These are phyloP conservation scores for Gasteruption jaculator DNA, from an alignment of 2,888 invertebrate species.

Conservation along the genomic window DNA sequence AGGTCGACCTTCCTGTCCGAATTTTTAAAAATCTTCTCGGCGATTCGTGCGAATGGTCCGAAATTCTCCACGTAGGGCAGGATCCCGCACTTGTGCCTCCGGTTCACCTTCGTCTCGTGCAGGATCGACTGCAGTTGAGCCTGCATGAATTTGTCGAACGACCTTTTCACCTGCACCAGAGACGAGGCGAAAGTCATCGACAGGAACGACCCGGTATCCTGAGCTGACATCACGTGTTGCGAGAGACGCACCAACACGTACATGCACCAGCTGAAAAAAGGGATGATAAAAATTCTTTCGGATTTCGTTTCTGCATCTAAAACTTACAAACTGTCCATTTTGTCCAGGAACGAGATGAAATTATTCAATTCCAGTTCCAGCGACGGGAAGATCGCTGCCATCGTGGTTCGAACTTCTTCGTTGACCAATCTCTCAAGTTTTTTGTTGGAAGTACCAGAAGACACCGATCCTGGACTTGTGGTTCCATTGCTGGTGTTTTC, in stretches of 20 bases:
- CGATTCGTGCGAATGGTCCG: slow-evolving; percentile 78
- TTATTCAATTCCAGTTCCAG: slow-evolving; percentile 82
- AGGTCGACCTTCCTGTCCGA: slow-evolving; percentile 85
- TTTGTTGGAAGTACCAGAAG: slow-evolving; percentile 48
- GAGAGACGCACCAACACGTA: slow-evolving; percentile 88
- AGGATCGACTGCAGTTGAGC: slow-evolving; percentile 74
- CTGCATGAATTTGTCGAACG: slow-evolving; percentile 88
- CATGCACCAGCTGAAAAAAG: slow-evolving; percentile 76
- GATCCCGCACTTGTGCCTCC: slow-evolving; percentile 82
- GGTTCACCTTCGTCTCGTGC: slow-evolving; percentile 68
- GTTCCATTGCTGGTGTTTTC: slow-evolving; percentile 39
- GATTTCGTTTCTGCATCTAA: slow-evolving; percentile 22
- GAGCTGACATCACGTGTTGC: slow-evolving; percentile 87
- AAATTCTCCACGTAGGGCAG: slow-evolving; percentile 85
- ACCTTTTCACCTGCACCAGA: slow-evolving; percentile 81
- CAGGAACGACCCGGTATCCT: slow-evolving; percentile 81
- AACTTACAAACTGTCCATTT: slow-evolving; percentile 84
- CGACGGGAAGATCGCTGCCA: slow-evolving; percentile 84
- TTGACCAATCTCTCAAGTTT: slow-evolving; percentile 68
- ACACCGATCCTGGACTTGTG: slow-evolving; percentile 42
- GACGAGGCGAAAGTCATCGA: slow-evolving; percentile 84
- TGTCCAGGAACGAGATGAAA: slow-evolving; percentile 83
- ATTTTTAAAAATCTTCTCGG: slow-evolving; percentile 82
- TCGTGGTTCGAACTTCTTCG: slow-evolving; percentile 78
- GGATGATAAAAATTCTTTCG: slow-evolving; percentile 1